Percentiles rank a stretch among this genome's conserved stretches.
These are phyloP conservation scores for Aphelinus certus DNA, from an alignment of 1,140 invertebrate species.

Conservation along the genomic window DNA sequence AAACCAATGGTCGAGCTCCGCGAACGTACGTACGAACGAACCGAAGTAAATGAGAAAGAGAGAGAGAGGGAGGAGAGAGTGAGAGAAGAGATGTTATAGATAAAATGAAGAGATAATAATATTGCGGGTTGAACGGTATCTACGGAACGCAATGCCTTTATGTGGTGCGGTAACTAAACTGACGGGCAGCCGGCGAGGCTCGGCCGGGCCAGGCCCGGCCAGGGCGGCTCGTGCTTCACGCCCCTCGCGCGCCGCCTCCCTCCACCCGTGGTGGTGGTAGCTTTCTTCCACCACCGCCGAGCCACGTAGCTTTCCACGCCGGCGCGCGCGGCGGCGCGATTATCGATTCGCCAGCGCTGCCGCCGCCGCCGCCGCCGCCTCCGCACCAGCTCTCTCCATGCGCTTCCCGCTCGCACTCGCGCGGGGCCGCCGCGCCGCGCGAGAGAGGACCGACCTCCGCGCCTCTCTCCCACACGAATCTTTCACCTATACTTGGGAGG, in stretches of 20 bases:
- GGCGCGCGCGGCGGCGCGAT: neutral
- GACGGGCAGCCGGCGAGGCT: conserved; percentile 48
- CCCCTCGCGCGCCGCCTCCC: conserved; percentile 42
- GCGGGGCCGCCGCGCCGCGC: no score
- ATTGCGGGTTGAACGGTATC: conserved; percentile 64
- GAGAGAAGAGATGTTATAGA: conserved; percentile 40
- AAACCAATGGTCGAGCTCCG: conserved; percentile 12
- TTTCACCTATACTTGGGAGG: no score
- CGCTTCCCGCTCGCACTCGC: no score
- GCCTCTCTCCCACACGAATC: no score
- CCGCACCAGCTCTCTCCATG: neutral
- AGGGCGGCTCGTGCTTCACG: conserved; percentile 48
- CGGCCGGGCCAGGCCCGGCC: conserved; percentile 41
- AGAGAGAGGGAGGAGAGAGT: conserved; percentile 3
- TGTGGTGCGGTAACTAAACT: conserved; percentile 70
- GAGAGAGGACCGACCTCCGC: no score
- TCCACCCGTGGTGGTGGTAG: neutral
- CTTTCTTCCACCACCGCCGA: neutral
- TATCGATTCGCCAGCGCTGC: conserved; percentile 11
- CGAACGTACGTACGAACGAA: conserved; percentile 49
- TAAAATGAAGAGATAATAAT: conserved; percentile 60
- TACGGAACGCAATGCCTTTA: conserved; percentile 66
- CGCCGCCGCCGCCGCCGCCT: neutral
- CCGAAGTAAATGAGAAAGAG: conserved; percentile 36
- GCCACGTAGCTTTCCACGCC: neutral